phyloP scores from a whole-genome alignment of 1,140 invertebrate species.

The Brachionus rubens region DNA sequence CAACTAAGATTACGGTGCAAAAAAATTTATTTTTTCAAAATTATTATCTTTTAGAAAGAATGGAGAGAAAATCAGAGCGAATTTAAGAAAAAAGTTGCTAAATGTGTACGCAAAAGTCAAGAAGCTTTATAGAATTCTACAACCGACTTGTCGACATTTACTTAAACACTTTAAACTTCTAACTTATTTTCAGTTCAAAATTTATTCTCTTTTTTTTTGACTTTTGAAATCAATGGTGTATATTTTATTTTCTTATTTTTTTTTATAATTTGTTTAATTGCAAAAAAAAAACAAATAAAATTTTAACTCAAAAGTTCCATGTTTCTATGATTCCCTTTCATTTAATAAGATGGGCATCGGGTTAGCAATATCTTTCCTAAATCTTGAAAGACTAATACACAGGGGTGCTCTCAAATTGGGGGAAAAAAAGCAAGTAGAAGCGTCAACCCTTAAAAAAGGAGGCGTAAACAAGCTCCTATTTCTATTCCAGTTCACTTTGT shows the following conservation, averaged over 20 bases:
- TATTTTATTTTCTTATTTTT: neutral
- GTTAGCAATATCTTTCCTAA: too few species aligned
- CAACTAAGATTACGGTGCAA: too few species aligned
- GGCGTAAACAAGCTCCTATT: too few species aligned
- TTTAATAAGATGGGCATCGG: too few species aligned
- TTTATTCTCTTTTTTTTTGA: too few species aligned
- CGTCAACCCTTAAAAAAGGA: too few species aligned
- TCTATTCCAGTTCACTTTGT: too few species aligned
- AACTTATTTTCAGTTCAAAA: neutral
- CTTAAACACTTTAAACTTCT: neutral
- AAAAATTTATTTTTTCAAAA: slow-evolving; percentile 5
- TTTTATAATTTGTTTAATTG: neutral
- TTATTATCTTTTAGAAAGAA: slow-evolving; percentile 69
- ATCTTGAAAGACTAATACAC: too few species aligned
- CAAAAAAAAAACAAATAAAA: slow-evolving; percentile 9
- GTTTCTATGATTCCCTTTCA: too few species aligned
- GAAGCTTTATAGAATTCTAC: slow-evolving; percentile 62
- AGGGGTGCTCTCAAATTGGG: too few species aligned
- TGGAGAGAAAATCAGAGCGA: slow-evolving; percentile 62
- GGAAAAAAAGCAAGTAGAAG: too few species aligned
- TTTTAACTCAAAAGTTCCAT: neutral
- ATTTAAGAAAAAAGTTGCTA: slow-evolving; percentile 94
- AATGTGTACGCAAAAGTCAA: slow-evolving; percentile 96
- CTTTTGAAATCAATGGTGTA: neutral
- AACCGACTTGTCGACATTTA: neutral